Base-by-base conservation (phyloP, 2,888 invertebrate species). In the Pheosia gnoma region DNA sequence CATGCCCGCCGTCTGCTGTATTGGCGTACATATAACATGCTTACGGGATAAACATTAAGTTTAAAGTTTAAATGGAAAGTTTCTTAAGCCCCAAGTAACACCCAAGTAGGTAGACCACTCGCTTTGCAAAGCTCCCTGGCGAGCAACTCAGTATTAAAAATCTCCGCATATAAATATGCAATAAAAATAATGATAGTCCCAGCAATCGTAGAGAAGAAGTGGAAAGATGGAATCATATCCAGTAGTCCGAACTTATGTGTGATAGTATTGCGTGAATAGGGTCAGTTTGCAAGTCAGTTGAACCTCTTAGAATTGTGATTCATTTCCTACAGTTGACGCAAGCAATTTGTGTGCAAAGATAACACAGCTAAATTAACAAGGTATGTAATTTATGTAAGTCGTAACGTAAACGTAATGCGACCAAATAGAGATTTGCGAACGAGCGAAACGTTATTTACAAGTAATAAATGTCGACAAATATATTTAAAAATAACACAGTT, bases 21-120 rank as follows among this genome's bases (percentile, higher is more conserved):
- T 11, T 37, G 57, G 47, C 9, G 58, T 25, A 66, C 58, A 72
- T 73, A 72, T 71, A 71, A 70, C 56, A 39, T 53, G 64, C 65
- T 66, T 70, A 62, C 51, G n/a, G 70, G 45, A 66, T 62, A 43
- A 25, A n/a, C 11, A 51, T 51, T 49, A 51, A 39, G 39, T n/a
- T 55, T n/a, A 55, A 55, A 39, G 55, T 55, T 4, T n/a, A n/a
- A n/a, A 39, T 39, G 39, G 36, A 43, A 43, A 43, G 9, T 4
- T 43, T 43, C 9, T 43, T 43, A 8, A 25, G 25, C 25, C 25
- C 25, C 25, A 25, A 25, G 25, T 25, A 25, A 25, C 25, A 25
- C 25, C 25, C 25, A 25, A 25, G 25, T 25, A 25, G 25, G 25
- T 2, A 25, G 25, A 25, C 25, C 25, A 0, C 25, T 25, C 25